Percentiles rank a stretch among this genome's conserved stretches.
phyloP scores from a whole-genome alignment of 2,888 invertebrate genomes.

The Nomada fabriciana region DNA sequence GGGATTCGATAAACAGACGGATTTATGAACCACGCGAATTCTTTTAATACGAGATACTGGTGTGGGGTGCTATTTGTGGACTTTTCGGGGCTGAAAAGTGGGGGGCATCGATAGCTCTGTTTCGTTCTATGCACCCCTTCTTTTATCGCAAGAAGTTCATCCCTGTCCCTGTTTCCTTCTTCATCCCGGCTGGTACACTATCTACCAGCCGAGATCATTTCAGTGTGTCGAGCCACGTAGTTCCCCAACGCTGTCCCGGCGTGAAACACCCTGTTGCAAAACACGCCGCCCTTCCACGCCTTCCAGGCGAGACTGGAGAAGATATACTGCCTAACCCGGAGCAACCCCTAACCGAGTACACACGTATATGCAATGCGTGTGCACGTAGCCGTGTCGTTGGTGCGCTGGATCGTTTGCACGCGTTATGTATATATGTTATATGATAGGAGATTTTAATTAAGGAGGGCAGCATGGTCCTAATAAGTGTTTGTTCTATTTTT shows the following conservation, averaged over 20 bases:
- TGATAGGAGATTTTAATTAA: too few species aligned
- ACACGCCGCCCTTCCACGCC: slow-evolving; percentile 52
- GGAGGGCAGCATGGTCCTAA: too few species aligned
- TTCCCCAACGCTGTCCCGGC: slow-evolving; percentile 42
- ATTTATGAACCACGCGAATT: not conserved
- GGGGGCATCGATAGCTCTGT: not conserved
- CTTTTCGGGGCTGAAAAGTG: not conserved
- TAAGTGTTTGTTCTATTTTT: too few species aligned
- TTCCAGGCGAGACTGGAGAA: slow-evolving; percentile 24
- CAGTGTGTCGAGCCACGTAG: not conserved
- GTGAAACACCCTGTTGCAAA: slow-evolving; percentile 65
- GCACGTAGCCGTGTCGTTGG: not conserved
- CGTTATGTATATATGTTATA: too few species aligned
- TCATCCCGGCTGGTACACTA: not conserved
- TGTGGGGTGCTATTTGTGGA: not conserved
- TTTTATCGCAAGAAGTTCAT: slow-evolving; percentile 1
- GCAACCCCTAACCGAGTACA: not conserved
- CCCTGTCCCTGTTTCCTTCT: not conserved
- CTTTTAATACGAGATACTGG: not conserved
- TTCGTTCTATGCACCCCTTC: slow-evolving; percentile 1
- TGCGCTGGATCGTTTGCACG: too few species aligned
- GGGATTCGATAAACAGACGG: slow-evolving; percentile 7
- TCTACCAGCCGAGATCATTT: slow-evolving; percentile 9
- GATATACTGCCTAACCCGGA: slow-evolving; percentile 23
- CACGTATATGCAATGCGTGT: not conserved